Base-by-base conservation (phyloP, 2,113 vertebrate genomes). In the Indicator indicator region DNA sequence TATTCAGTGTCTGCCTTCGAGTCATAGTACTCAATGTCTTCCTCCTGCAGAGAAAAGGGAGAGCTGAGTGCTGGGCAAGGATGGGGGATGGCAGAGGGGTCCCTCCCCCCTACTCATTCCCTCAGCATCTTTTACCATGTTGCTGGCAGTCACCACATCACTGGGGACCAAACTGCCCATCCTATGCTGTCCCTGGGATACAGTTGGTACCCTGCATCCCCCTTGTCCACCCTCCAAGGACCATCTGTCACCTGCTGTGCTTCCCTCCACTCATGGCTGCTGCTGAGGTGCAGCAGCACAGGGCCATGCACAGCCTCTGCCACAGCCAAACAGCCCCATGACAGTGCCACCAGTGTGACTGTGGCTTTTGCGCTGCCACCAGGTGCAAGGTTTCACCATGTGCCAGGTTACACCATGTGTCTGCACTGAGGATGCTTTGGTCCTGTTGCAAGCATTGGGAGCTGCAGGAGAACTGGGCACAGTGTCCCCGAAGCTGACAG, bases 1-100 rank as follows among this genome's bases (percentile, higher is more conserved):
- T 99, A 98, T 97, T 99, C 99, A 5, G 99, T 99, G 63, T 99
- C 99, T 0, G 98, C 98, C 98, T 99, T 99, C 97, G 99, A 99
- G 82, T 99, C 99, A 9, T 99, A 99, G 97, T 99, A 99, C 97
- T 98, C 97, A 79, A 99, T 99, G 95, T 99, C 98, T 96, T 98
- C 98, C 97, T 99, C 99, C 99, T 99, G 98, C 94, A 93, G 60
- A 83, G 94, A 74, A 90, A 97, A 52, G 96, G 64, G 68, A 86
- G 64, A 90, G 70, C 16, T 54, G 78, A 19, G 65, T 24, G 56
- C 21, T 0, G 0, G 70, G 5, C 80, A 74, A 23, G 36, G 72
- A 73, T 5, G 3, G 30, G 26, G 26, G 28, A 32, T 28, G 13
- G 52, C 48, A 54, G 36, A 59, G 16, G 44, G 48, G 16, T 74